Evolutionary conservation across 2,888 invertebrate species (phyloP), one percentile per base, ranked within the genome.

Genomic region (Eristalinus sepulchralis): DNA sequence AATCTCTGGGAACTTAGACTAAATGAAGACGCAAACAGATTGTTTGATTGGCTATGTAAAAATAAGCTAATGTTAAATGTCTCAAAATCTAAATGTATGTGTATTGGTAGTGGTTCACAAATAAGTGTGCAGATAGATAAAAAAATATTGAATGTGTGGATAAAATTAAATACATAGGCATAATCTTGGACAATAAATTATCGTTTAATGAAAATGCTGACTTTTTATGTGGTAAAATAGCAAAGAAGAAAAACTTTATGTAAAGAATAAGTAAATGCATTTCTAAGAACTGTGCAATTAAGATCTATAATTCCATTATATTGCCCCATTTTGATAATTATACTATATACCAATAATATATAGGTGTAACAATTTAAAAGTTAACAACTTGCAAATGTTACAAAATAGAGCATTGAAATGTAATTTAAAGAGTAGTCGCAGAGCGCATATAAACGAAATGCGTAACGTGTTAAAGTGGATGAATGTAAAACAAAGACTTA

Each of bases 41-140:
- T 68, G 34, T n/a, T 55, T 53, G 4, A 10, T 55, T 67, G 55
- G 67, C 31, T 47, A 31, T 27, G 67, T 17, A 67, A 67, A 55
- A 68, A 68, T 57, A 68, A 20, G 33, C 57, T 68, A 11, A 68
- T 17, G 20, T 10, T 68, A 1, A 68, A 68, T 68, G 53, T n/a
- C n/a, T 57, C 68, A 17, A 68, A 68, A 57, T 57, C 55, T 9
- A 68, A 55, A 20, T 31, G 55, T 34, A 57, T 55, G 68, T 68
- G 57, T 17, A 55, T 67, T 17, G 53, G 27, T 55, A 67, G 55
- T 55, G n/a, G n/a, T n/a, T n/a, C n/a, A n/a, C n/a, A n/a, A n/a
- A 55, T 67, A 33, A 67, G 31, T 55, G 27, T 67, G n/a, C 3
- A 27, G 8, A 55, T 53, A 9, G 6, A 34, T 34, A 34, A 34